phyloP scores from a whole-genome alignment of 2,797 vertebrate genomes.

The Molothrus aeneus region DNA sequence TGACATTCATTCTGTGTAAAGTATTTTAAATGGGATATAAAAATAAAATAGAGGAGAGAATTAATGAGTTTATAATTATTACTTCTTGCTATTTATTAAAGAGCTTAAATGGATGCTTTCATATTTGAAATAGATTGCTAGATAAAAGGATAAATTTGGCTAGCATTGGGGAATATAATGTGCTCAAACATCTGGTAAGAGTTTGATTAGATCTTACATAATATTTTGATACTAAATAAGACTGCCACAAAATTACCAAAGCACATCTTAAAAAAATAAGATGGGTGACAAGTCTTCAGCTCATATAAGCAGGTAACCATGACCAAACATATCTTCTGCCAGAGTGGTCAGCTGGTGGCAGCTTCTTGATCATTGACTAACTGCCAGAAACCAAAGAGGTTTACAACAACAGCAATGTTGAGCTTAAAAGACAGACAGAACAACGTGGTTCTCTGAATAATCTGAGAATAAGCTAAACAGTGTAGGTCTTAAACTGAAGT shows the following conservation, averaged over 20 bases:
- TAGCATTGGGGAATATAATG: neutral
- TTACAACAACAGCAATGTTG: neutral
- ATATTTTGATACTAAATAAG: neutral
- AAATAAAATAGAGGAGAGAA: constrained; percentile 1
- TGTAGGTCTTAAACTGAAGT: neutral
- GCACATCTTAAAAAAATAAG: neutral
- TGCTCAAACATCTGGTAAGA: neutral
- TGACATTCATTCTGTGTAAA: neutral
- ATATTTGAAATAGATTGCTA: neutral
- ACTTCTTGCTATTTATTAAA: neutral
- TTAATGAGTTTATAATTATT: constrained; percentile 30
- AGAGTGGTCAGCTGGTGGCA: neutral
- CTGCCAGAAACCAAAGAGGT: neutral
- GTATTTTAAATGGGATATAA: neutral
- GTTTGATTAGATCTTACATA: neutral
- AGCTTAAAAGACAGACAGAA: neutral
- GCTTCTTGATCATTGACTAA: neutral
- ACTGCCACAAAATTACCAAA: neutral
- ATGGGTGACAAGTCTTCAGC: neutral
- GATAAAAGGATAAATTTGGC: neutral
- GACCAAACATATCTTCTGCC: neutral
- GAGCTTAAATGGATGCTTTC: neutral
- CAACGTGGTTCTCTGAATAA: neutral
- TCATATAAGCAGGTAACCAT: neutral
- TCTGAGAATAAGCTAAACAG: neutral